Base-by-base conservation (phyloP, 2,113 vertebrate species). In the Lethenteron reissneri region DNA sequence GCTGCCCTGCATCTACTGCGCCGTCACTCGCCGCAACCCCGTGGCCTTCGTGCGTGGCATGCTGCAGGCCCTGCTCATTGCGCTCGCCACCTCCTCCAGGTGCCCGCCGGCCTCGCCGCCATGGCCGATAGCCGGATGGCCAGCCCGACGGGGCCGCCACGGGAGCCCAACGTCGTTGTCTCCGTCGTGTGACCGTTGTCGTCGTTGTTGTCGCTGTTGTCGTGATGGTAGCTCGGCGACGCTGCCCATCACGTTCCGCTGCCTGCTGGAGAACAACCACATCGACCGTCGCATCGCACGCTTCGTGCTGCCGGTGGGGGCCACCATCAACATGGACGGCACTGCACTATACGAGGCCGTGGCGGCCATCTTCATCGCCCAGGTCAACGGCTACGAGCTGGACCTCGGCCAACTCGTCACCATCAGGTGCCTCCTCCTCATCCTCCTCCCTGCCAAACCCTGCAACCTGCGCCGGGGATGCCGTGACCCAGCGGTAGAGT, bases 201-300 rank as follows among this genome's bases (percentile, higher is more conserved):
- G 5, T 0, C 0, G 3, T 13, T 2, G 56, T 76, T n/a, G 75
- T 12, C 10, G 68, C n/a, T 72, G 59, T 60, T 64, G 64, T 74
- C 15, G 72, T 9, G 11, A 70, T 71, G 74, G 41, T 82, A 97
- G 92, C 80, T 95, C 91, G 73, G 92, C 92, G 81, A 97, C 92
- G 0, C 77, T 97, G 84, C 92, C 92, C 82, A 95, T 97, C 81
- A 97, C 92, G 75, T 97, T 97, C 83, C 95, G 96, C 85, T 97
- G 92, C 84, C 89, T 97, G 75, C 79, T 97, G 79, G 92, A 96
- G 78, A 97, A 97, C 79, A 97, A 97, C 77, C 90, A 91, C 69
- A 92, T 97, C 2, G 92, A 97, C 79, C 82, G 90, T 68, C 86
- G 91, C 64, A 88, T 97, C 13, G 94, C 94, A 0, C 88, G 91